A percentile compares a stretch with the other conserved stretches of the same genome.
Evolutionary conservation across 2,888 invertebrate species (phyloP).

Genomic region (Timandra comae): DNA sequence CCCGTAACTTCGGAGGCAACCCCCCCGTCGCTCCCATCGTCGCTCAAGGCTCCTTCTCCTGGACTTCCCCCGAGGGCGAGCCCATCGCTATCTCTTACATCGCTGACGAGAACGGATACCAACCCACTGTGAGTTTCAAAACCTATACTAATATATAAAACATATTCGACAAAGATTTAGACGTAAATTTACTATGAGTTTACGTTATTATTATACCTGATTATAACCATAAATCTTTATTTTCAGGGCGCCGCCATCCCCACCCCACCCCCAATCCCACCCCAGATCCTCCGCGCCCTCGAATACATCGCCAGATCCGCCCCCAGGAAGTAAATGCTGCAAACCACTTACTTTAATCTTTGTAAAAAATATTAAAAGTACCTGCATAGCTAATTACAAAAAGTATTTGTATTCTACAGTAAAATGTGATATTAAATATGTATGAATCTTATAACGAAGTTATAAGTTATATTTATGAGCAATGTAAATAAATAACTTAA

Average conservation of each 20-base stretch:
- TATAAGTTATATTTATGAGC: slow-evolving; percentile 23
- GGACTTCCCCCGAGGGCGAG: slow-evolving; percentile 78
- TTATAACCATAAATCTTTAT: no score
- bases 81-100: slow-evolving; percentile 74
- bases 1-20: slow-evolving; percentile 63
- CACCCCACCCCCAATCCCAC: slow-evolving; percentile 67
- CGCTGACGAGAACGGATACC: slow-evolving; percentile 83
- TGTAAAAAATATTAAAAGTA: slow-evolving; percentile 16
- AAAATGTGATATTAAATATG: slow-evolving; percentile 32
- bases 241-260: slow-evolving; percentile 59
- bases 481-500: slow-evolving; percentile 25
- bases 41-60: slow-evolving; percentile 73
- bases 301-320: slow-evolving; percentile 38
- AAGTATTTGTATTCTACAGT: slow-evolving; percentile 20
- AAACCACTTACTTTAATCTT: slow-evolving; percentile 12
- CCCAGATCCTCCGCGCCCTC: slow-evolving; percentile 59
- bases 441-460: slow-evolving; percentile 17
- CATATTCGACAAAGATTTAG: no score
- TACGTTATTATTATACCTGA: no score
- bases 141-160: no score
- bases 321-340: slow-evolving; percentile 24
- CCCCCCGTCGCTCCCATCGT: slow-evolving; percentile 46
- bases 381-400: slow-evolving; percentile 15
- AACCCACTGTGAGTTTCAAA: slow-evolving; percentile 63
- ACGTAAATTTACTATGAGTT: no score